A percentile compares a stretch with the other conserved stretches of the same genome.
phyloP scores from a whole-genome alignment of 2,113 vertebrate species.

The Tinamus guttatus region DNA sequence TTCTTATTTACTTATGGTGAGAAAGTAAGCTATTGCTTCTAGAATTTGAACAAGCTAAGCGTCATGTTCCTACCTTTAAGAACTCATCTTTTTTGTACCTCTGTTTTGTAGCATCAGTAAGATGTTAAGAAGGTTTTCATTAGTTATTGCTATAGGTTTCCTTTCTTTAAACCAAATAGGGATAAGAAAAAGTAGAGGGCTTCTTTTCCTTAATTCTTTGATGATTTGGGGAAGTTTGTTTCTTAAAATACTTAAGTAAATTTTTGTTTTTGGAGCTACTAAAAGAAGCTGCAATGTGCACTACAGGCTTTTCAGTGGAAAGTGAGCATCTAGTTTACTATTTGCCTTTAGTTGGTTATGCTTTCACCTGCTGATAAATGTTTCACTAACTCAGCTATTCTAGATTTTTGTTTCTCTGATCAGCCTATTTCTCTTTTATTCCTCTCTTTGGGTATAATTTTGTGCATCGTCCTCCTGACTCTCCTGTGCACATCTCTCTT shows the following conservation, averaged over 20 bases:
- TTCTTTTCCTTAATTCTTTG: conserved; percentile 23
- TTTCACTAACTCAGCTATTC: too few species aligned
- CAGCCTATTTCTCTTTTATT: too few species aligned
- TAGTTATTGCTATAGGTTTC: not conserved
- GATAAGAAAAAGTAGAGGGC: not conserved
- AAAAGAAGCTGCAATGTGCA: not conserved
- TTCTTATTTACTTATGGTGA: not conserved
- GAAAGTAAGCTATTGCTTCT: not conserved
- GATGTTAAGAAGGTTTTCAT: conserved; percentile 1
- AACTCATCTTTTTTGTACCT: not conserved
- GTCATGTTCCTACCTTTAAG: not conserved
- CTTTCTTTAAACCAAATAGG: not conserved
- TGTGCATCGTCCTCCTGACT: too few species aligned
- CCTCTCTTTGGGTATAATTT: too few species aligned
- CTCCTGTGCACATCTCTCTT: too few species aligned
- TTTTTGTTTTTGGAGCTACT: not conserved
- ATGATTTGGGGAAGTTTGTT: not conserved
- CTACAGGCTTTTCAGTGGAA: not conserved
- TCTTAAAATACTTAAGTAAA: not conserved
- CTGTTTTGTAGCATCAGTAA: not conserved
- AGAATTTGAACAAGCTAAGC: not conserved
- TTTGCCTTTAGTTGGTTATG: not conserved
- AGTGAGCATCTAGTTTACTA: not conserved
- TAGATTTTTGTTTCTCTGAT: too few species aligned
- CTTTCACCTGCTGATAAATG: not conserved